These are phyloP conservation scores for Coturnix japonica DNA, from an alignment of 2,113 vertebrate species.

Conservation along the genomic window DNA sequence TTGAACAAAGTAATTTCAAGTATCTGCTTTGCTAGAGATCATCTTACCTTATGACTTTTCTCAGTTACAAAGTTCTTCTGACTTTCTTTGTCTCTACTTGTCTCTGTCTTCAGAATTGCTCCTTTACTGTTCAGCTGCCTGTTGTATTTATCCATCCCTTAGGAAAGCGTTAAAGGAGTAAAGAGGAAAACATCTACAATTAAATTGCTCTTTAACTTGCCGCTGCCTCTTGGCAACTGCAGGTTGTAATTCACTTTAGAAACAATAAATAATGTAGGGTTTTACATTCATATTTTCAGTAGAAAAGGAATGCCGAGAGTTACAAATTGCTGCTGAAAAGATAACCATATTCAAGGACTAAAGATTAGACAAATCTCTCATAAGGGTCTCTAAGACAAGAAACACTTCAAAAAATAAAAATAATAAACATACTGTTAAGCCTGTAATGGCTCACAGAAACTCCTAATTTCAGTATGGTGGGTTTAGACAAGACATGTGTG, in stretches of 20 bases:
- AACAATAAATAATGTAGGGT: constrained; percentile 41
- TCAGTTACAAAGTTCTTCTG: background rate
- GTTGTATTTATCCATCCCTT: constrained; percentile 33
- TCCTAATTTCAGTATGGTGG: background rate
- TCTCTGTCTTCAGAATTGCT: background rate
- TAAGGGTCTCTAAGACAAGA: background rate
- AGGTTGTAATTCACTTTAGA: constrained; percentile 27
- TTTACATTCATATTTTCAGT: constrained; percentile 18
- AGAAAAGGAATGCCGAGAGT: constrained; percentile 14
- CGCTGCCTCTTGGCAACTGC: constrained; percentile 27
- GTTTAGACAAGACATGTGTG: background rate
- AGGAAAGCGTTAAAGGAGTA: constrained; percentile 40
- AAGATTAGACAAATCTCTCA: background rate
- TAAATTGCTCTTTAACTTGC: constrained; percentile 44
- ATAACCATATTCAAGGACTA: background rate
- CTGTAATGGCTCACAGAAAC: background rate
- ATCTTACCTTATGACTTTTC: background rate
- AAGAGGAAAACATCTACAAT: constrained; percentile 38
- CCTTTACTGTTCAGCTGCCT: background rate
- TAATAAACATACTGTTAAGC: background rate
- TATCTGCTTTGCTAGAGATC: background rate
- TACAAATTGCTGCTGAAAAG: constrained; percentile 23
- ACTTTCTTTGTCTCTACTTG: background rate
- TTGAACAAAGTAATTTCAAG: background rate
- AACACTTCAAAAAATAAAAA: background rate